phyloP scores from a whole-genome alignment of 2,113 vertebrate genomes.

The Hippocampus zosterae region DNA sequence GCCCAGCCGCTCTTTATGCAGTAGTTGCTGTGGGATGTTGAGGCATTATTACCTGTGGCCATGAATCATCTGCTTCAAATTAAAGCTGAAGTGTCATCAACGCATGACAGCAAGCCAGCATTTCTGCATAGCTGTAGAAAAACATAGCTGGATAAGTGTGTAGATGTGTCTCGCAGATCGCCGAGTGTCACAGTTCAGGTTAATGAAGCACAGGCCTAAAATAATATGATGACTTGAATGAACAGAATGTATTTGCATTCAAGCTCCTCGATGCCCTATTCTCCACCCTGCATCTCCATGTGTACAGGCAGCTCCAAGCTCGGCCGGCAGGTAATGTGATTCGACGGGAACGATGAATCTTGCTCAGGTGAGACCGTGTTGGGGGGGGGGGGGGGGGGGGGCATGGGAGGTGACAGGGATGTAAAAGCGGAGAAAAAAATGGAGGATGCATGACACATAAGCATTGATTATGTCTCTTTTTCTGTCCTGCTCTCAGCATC shows the following conservation, averaged over 20 bases:
- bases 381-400: conserved; percentile 45
- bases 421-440: conserved; percentile 23
- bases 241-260: conserved; percentile 63
- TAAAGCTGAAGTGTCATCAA: conserved; percentile 55
- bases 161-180: conserved; percentile 47
- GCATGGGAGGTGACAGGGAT: conserved; percentile 46
- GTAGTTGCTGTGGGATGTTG: conserved; percentile 49
- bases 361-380: conserved; percentile 66
- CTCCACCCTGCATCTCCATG: conserved; percentile 16
- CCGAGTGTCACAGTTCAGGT: conserved; percentile 64
- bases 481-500: not conserved
- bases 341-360: conserved; percentile 73
- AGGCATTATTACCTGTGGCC: conserved; percentile 44
- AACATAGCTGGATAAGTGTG: conserved; percentile 27
- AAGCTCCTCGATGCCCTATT: conserved; percentile 37
- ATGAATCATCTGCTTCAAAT: conserved; percentile 66
- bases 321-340: conserved; percentile 66
- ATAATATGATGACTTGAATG: conserved; percentile 73
- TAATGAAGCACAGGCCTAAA: conserved; percentile 68
- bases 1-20: conserved; percentile 23
- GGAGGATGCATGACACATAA: conserved; percentile 20
- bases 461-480: conserved; percentile 12
- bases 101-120: conserved; percentile 39
- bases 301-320: conserved; percentile 36
- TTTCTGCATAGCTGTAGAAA: conserved; percentile 19